A percentile compares a stretch with the other conserved stretches of the same genome.
phyloP scores from a whole-genome alignment of 92 coral and sea anemone genomes.

The Phenganax subtilis region DNA sequence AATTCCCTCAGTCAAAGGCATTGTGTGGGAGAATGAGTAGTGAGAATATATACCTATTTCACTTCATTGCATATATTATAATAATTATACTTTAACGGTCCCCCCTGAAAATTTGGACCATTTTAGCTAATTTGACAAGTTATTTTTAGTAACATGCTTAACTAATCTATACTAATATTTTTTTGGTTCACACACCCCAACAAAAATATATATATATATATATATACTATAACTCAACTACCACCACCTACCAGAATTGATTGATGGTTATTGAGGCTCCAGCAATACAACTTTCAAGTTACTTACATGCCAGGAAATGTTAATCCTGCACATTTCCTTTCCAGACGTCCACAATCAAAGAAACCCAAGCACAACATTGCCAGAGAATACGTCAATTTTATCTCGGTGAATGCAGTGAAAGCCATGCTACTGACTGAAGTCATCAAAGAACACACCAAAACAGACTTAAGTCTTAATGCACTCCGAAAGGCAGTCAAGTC shows the following conservation, averaged over 20 bases:
- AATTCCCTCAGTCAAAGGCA: too few relatives aligned
- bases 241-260: constrained; percentile 4
- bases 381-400: constrained; percentile 7
- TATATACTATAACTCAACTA: too few relatives aligned
- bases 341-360: not conserved
- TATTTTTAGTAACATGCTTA: too few relatives aligned
- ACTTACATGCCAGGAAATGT: not conserved
- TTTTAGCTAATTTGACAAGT: too few relatives aligned
- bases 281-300: not conserved
- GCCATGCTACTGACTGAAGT: not conserved
- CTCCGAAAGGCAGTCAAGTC: not conserved
- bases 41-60: too few relatives aligned
- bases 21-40: too few relatives aligned
- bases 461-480: constrained; percentile 1
- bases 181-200: too few relatives aligned
- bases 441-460: constrained; percentile 1
- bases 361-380: not conserved
- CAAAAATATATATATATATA: too few relatives aligned
- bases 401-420: not conserved
- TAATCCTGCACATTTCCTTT: not conserved
- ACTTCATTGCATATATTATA: too few relatives aligned
- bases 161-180: too few relatives aligned
- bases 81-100: too few relatives aligned
- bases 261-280: not conserved
- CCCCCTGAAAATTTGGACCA: too few relatives aligned